Evolutionary conservation across 2,888 invertebrate genomes (phyloP).

Genomic region (Pammene fasciana): DNA sequence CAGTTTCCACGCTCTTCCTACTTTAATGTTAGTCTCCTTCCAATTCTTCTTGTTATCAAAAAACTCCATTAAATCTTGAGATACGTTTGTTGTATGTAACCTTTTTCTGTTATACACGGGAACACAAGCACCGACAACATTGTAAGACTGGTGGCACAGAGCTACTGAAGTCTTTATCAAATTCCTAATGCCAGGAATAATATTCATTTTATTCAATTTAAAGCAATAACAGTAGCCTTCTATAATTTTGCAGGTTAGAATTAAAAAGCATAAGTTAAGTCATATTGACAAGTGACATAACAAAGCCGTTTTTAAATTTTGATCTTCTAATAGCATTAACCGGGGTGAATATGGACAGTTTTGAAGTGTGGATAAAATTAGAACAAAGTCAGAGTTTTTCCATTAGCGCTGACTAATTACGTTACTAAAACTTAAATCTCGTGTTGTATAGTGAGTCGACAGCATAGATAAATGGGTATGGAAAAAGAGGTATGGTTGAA

Average conservation of each 20-base stretch:
- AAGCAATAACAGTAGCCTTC: not conserved
- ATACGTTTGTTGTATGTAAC: slow-evolving; percentile 69
- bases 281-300: slow-evolving; percentile 6
- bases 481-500: no score
- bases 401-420: no score
- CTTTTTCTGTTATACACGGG: slow-evolving; percentile 47
- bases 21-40: slow-evolving; percentile 88
- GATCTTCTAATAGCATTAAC: no score
- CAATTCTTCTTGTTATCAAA: slow-evolving; percentile 94
- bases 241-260: slow-evolving; percentile 28
- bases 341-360: no score
- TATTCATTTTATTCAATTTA: slow-evolving; percentile 25
- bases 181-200: slow-evolving; percentile 25
- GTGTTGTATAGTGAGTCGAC: no score
- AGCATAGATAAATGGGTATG: no score
- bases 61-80: slow-evolving; percentile 90
- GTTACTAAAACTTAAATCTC: no score
- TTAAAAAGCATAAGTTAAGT: not conserved
- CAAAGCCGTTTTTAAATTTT: not conserved
- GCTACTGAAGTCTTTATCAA: slow-evolving; percentile 26
- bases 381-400: no score
- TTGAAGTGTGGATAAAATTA: no score
- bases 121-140: slow-evolving; percentile 32
- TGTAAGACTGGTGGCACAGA: slow-evolving; percentile 28
- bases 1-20: slow-evolving; percentile 93